Percentiles rank a stretch among this genome's conserved stretches.
phyloP scores from a whole-genome alignment of 2,888 invertebrate genomes.

The Zaprionus bogoriensis region DNA sequence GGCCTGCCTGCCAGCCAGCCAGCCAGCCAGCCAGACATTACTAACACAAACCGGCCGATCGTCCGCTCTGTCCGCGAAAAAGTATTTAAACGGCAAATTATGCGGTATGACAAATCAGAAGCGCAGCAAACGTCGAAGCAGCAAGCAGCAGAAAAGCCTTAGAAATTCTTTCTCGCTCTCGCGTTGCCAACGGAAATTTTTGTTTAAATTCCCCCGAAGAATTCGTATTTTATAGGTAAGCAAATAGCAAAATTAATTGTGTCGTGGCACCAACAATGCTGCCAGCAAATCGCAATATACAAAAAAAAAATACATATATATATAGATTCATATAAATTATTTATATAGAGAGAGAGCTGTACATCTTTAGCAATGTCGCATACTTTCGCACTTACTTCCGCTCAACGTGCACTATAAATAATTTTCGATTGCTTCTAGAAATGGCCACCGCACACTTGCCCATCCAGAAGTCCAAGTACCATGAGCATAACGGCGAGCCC shows the following conservation, averaged over 20 bases:
- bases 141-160: conserved; percentile 26
- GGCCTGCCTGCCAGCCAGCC: not conserved
- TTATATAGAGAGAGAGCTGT: no score
- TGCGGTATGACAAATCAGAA: conserved; percentile 71
- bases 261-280: no score
- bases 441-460: conserved; percentile 67
- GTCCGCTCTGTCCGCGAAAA: conserved; percentile 14
- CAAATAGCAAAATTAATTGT: conserved; percentile 2
- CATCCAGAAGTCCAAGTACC: conserved; percentile 63
- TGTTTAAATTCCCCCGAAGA: not conserved
- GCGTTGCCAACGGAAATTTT: not conserved
- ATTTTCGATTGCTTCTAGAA: not conserved
- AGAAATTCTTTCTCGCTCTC: no score
- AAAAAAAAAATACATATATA: not conserved
- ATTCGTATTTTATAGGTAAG: not conserved
- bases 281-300: no score
- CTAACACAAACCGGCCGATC: conserved; percentile 27
- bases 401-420: not conserved
- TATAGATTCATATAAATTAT: not conserved
- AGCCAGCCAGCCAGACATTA: conserved; percentile 30
- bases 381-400: conserved; percentile 5
- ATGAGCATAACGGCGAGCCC: conserved; percentile 77
- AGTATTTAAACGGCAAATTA: conserved; percentile 70
- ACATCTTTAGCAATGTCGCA: no score
- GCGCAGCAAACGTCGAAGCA: conserved; percentile 58